Evolutionary conservation across 2,113 vertebrate species (phyloP), one percentile per base, ranked within the genome.

Genomic region (Sphaerodactylus townsendi): DNA sequence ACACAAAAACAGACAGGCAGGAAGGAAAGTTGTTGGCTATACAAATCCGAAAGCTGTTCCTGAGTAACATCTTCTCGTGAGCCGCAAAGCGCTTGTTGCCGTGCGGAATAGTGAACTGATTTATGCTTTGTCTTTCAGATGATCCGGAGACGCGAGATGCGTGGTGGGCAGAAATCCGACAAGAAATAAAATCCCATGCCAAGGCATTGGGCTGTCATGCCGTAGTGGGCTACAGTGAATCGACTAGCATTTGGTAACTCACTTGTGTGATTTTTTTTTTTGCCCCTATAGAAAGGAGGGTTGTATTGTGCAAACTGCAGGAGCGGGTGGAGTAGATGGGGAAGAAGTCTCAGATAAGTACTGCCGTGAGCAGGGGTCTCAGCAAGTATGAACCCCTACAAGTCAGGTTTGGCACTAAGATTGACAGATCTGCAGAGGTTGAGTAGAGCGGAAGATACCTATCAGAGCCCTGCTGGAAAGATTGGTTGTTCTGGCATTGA

Each of bases 131-230:
- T 97, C 95, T 98, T 97, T 94, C 97, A 99, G 98, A 99, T 95
- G 99, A 99, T 92, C 99, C 99, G 28, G 99, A 99, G 94, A 99
- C 99, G 37, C 97, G 99, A 33, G 99, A 99, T 87, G 98, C 99
- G 2, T 99, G 99, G 99, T 99, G 99, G 99, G 99, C 99, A 89
- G 99, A 99, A 96, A 98, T 99, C 90, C 97, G 99, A 93, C 99
- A 99, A 95, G 99, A 99, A 96, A 99, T 99, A 94, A 99, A 99
- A 95, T 99, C 98, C 88, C 99, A 99, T 92, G 98, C 98, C 93
- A 99, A 98, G 96, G 99, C 99, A 84, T 96, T 99, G 84, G 98
- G 98, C 91, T 99, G 99, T 94, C 99, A 99, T 84, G 98, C 98
- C 84, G 98, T 99, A 81, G 96, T 99, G 86, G 99, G 99, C 87